phyloP scores from a whole-genome alignment of 2,888 invertebrate genomes.

The Dolomedes plantarius region DNA sequence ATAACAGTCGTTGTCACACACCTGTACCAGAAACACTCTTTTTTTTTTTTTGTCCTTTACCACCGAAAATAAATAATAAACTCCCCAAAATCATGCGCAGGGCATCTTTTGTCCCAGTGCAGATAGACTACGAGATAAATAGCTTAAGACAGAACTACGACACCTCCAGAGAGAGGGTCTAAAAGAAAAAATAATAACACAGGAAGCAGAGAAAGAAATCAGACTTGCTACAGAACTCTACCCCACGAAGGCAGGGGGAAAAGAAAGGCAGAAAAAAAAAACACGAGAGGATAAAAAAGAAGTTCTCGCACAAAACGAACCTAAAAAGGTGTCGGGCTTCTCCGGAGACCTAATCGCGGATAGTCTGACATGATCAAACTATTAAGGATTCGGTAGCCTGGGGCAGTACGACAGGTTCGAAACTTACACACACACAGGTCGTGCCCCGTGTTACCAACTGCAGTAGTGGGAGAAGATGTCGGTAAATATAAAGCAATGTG shows the following conservation, averaged over 20 bases:
- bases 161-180: not conserved
- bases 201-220: not conserved
- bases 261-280: not conserved
- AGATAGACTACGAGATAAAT: not conserved
- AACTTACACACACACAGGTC: not conserved
- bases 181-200: not conserved
- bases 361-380: conserved; percentile 52
- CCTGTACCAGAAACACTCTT: too few species aligned
- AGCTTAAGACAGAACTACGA: not conserved
- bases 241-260: not conserved
- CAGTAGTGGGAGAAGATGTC: not conserved
- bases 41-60: too few species aligned
- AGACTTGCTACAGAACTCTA: not conserved
- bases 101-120: not conserved
- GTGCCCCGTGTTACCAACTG: not conserved
- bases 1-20: not conserved
- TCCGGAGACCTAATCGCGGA: conserved; percentile 45
- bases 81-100: not conserved
- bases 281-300: not conserved
- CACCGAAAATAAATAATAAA: not conserved
- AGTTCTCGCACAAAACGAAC: conserved; percentile 18
- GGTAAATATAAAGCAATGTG: not conserved
- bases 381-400: conserved; percentile 30
- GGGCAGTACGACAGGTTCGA: conserved; percentile 17
- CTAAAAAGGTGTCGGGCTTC: conserved; percentile 34